Conservation (phyloP, 2,888 invertebrate genomes). For the Aplocera efformata region DNA sequence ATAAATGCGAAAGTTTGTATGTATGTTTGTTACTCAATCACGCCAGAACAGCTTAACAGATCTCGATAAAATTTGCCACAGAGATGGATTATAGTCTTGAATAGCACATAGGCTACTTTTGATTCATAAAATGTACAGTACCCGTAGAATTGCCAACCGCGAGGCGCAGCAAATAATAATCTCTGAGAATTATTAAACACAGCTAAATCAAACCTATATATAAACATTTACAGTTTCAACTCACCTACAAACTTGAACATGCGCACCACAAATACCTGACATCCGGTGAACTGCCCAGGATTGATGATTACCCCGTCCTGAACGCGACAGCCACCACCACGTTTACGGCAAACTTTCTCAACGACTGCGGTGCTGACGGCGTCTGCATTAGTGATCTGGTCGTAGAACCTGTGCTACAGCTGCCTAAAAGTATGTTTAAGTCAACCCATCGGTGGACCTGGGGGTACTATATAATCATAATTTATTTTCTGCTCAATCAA, state of each 20-base stretch:
- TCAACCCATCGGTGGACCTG: not conserved
- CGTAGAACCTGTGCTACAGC: slow-evolving; percentile 81
- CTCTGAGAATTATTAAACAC: too few species aligned
- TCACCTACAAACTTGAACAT: slow-evolving; percentile 91
- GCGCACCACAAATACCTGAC: slow-evolving; percentile 79
- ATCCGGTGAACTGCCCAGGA: slow-evolving; percentile 82
- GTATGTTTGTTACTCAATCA: too few species aligned
- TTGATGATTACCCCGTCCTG: slow-evolving; percentile 91
- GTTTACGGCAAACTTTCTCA: slow-evolving; percentile 92
- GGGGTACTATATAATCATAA: not conserved
- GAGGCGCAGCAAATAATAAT: too few species aligned
- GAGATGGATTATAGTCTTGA: too few species aligned
- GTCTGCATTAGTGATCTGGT: slow-evolving; percentile 91
- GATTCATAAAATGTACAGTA: too few species aligned
- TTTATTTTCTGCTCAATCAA: not conserved
- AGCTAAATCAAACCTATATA: not conserved
- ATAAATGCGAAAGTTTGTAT: too few species aligned
- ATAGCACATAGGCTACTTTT: too few species aligned
- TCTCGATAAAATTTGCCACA: too few species aligned
- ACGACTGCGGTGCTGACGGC: slow-evolving; percentile 94
- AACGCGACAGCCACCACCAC: slow-evolving; percentile 91
- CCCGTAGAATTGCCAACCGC: too few species aligned
- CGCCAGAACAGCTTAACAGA: too few species aligned
- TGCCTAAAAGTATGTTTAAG: slow-evolving; percentile 75
- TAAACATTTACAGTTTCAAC: slow-evolving; percentile 81